Percentiles rank a stretch among this genome's conserved stretches.
Conservation (phyloP, 2,113 vertebrate species). For the Regulus satrapa region DNA sequence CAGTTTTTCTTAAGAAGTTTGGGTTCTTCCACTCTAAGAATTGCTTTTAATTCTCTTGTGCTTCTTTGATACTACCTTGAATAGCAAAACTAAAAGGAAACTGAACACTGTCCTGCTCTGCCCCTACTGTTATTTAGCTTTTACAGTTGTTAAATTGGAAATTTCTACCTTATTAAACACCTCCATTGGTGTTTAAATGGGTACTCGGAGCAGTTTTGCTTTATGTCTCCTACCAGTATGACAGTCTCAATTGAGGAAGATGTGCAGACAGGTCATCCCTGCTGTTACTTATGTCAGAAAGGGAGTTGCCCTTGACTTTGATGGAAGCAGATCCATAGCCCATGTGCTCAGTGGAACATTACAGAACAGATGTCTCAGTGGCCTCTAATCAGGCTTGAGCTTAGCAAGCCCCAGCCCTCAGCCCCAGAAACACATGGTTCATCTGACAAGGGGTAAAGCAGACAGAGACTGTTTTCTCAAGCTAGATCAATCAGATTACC, state of each 20-base stretch:
- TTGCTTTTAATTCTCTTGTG: constrained; percentile 42
- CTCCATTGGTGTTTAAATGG: background rate
- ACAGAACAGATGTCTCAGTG: background rate
- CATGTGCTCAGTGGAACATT: background rate
- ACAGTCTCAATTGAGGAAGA: background rate
- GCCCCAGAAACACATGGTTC: background rate
- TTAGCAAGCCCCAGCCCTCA: background rate
- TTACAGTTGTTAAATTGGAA: background rate
- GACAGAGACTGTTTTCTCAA: background rate
- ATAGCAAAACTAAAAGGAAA: background rate
- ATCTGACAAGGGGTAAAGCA: background rate
- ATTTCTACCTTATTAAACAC: too few relatives aligned
- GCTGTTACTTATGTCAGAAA: background rate
- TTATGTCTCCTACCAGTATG: background rate
- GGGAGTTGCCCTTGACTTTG: background rate
- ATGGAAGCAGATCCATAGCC: background rate
- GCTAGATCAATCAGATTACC: background rate
- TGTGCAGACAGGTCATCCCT: background rate
- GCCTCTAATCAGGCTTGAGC: background rate
- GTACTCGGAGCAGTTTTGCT: background rate
- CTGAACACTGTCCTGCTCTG: background rate
- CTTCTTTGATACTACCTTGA: background rate
- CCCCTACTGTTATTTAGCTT: background rate
- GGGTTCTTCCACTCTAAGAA: background rate
- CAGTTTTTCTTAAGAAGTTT: background rate